phyloP scores from a whole-genome alignment of 35 echinoderm and acorn worm species.

The Heliocidaris erythrogramma region DNA sequence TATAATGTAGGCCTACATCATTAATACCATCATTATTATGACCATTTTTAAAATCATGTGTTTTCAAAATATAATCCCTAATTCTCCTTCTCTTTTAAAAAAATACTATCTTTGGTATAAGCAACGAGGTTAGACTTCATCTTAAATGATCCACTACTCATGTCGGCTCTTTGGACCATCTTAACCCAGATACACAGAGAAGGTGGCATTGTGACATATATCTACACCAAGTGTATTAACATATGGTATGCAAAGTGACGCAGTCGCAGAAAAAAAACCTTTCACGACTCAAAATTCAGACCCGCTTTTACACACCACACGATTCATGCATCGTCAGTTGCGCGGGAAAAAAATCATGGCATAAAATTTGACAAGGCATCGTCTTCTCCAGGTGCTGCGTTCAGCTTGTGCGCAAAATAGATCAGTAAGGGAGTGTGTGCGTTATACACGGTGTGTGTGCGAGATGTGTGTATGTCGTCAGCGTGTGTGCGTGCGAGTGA shows the following conservation, averaged over 20 bases:
- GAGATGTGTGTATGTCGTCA: not conserved
- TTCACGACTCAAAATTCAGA: not conserved
- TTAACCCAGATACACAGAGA: not conserved
- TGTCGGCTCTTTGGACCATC: not conserved
- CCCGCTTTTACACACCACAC: not conserved
- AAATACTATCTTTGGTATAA: too few species aligned
- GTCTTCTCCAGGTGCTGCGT: not conserved
- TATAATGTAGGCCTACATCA: too few species aligned
- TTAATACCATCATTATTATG: too few species aligned
- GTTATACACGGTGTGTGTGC: not conserved
- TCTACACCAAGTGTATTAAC: not conserved
- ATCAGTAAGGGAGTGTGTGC: not conserved
- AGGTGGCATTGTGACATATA: not conserved
- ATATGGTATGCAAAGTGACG: not conserved
- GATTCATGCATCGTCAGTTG: not conserved
- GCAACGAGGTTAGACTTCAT: too few species aligned
- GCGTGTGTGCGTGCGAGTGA: not conserved
- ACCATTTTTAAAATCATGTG: too few species aligned
- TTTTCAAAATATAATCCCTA: too few species aligned
- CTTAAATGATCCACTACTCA: not conserved
- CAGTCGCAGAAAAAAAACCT: not conserved
- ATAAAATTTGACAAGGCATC: slow-evolving; percentile 4
- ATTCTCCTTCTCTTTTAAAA: too few species aligned
- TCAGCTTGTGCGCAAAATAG: not conserved
- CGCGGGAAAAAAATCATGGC: not conserved